Base-by-base conservation (phyloP, 2,888 invertebrate species). In the Thysanoteuthis rhombus region DNA sequence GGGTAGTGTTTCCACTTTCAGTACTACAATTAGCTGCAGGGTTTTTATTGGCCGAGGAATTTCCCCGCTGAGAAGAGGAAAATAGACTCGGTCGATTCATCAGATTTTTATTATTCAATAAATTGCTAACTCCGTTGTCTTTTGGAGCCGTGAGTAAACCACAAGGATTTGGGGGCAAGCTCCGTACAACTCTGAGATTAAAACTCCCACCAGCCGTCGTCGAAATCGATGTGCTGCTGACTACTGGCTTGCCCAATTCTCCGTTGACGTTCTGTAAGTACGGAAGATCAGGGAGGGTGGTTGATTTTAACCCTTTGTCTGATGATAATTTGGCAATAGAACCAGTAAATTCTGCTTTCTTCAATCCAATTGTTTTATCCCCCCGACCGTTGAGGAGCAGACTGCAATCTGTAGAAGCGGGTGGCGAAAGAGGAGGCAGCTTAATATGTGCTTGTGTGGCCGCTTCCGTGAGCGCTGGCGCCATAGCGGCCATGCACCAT, bases 381-480 rank as follows among this genome's bases (percentile, higher is more conserved):
- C 93, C 94, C 90, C 93, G 45, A n/a, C 89, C 89, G 93, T 91
- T 93, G 75, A 93, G 93, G 75, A 93, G 93, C 93, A 58, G 52
- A 39, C 45, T 47, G 32, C 45, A 92, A 92, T 93, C 93, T 38
- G 93, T 93, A 40, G 93, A 47, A 39, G 93, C 45, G 39, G 93
- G 89, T 93, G 90, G 91, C 90, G 93, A 90, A 91, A 95, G 95
- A 38, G 96, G 95, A 38, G 96, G 95, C 94, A 96, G 94, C 94
- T 96, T 96, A 94, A 96, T 96, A 95, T 96, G 95, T 94, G 96
- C 95, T 58, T 96, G 96, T 94, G 96, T 96, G 94, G 96, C 97
- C 94, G 97, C 98, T 97, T 98, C 98, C 97, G 98, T 98, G 97
- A 98, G 98, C 98, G 99, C 99, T 98, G 99, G 99, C 98, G 99